phyloP scores from a whole-genome alignment of 1,140 invertebrate species.

The Hycleus cichorii region DNA sequence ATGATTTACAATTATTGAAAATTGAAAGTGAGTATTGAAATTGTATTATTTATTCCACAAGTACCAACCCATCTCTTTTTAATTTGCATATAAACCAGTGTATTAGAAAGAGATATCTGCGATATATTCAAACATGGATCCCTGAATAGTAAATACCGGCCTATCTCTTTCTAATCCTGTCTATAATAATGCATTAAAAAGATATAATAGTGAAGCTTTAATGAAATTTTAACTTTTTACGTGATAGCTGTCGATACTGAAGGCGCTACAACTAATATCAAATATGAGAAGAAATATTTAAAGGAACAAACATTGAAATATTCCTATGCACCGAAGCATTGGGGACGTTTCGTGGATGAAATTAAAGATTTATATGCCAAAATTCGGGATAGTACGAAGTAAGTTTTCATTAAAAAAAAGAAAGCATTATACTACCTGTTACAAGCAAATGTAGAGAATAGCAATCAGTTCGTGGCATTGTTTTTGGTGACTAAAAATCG shows the following conservation, averaged over 20 bases:
- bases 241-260: constrained; percentile 35
- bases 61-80: background rate
- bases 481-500: too few relatives aligned
- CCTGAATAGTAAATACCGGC: too few relatives aligned
- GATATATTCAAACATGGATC: too few relatives aligned
- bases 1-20: constrained; percentile 53
- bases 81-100: background rate
- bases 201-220: too few relatives aligned
- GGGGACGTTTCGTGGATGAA: constrained; percentile 30
- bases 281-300: constrained; percentile 31
- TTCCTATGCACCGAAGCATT: constrained; percentile 30
- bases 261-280: constrained; percentile 29
- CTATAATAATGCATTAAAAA: too few relatives aligned
- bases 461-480: too few relatives aligned
- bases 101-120: too few relatives aligned
- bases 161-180: too few relatives aligned
- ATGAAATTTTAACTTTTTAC: background rate
- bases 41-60: background rate
- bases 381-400: constrained; percentile 31
- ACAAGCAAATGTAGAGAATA: too few relatives aligned
- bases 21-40: constrained; percentile 54
- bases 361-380: constrained; percentile 32
- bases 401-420: background rate
- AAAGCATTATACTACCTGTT: too few relatives aligned
- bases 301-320: constrained; percentile 30